Evolutionary conservation across 2,888 invertebrate species (phyloP).

Genomic region (Athalia cordata): DNA sequence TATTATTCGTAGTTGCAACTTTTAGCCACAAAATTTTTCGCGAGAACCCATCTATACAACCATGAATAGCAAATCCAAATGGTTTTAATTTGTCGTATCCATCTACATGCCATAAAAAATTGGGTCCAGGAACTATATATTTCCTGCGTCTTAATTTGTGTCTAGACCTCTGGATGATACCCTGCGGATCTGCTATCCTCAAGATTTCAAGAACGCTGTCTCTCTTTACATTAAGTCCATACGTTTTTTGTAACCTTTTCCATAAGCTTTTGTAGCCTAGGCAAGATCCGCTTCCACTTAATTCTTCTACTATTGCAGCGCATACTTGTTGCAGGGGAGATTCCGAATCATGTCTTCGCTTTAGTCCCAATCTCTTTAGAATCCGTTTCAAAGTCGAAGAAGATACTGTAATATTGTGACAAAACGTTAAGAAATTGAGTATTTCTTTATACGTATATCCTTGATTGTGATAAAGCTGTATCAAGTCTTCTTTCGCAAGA

Average conservation of each 20-base stretch:
- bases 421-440: not conserved
- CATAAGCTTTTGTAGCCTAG: slow-evolving; percentile 37
- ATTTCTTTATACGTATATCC: slow-evolving; percentile 7
- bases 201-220: slow-evolving; percentile 35
- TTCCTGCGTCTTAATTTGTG: no score
- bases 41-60: no score
- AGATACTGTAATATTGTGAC: slow-evolving; percentile 31
- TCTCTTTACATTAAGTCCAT: slow-evolving; percentile 26
- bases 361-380: slow-evolving; percentile 8
- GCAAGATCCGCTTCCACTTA: no score
- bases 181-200: slow-evolving; percentile 42
- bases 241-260: slow-evolving; percentile 31
- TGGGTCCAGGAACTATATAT: no score
- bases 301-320: no score
- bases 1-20: not conserved
- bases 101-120: no score
- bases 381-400: slow-evolving; percentile 34
- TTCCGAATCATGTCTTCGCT: slow-evolving; percentile 22
- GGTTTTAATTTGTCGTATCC: no score
- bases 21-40: no score
- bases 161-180: no score
- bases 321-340: no score
- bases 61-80: no score
- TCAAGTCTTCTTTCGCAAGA: not conserved
- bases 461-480: not conserved